phyloP scores from a whole-genome alignment of 2,797 vertebrate genomes.

The Loris lydekkerianus region DNA sequence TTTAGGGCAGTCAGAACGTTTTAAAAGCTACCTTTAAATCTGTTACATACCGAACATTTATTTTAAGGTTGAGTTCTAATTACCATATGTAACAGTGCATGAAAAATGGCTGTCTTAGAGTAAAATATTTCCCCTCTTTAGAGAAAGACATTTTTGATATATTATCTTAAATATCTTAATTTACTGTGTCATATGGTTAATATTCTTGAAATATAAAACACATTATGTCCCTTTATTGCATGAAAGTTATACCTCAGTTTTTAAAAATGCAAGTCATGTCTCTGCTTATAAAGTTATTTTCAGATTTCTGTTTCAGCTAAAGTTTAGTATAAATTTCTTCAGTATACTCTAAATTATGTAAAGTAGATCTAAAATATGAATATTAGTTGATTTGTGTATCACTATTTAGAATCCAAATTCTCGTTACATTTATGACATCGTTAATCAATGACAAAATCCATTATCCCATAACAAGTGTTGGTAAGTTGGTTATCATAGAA shows the following conservation, averaged over 20 bases:
- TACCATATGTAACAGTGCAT: constrained; percentile 77
- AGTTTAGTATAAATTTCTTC: constrained; percentile 36
- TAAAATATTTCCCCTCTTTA: constrained; percentile 67
- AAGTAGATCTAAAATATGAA: constrained; percentile 54
- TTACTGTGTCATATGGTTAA: constrained; percentile 59
- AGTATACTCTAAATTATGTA: constrained; percentile 50
- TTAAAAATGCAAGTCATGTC: constrained; percentile 52
- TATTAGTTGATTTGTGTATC: constrained; percentile 58
- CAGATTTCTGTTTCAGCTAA: constrained; percentile 44
- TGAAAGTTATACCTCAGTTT: constrained; percentile 38
- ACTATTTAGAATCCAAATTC: constrained; percentile 44
- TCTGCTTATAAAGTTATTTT: constrained; percentile 19
- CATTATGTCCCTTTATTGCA: background rate
- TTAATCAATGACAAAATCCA: constrained; percentile 31
- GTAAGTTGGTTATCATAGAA: background rate
- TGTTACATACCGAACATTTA: constrained; percentile 82
- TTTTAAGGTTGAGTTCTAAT: constrained; percentile 83
- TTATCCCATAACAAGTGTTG: background rate
- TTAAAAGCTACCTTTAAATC: constrained; percentile 81
- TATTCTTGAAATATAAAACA: constrained; percentile 57
- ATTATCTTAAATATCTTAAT: constrained; percentile 59
- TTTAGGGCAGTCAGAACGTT: constrained; percentile 80
- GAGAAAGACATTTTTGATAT: constrained; percentile 16
- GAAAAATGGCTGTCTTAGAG: constrained; percentile 69
- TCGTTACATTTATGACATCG: constrained; percentile 8